Conservation (phyloP, 2,888 invertebrate species). For the Matsumyia berberina region DNA sequence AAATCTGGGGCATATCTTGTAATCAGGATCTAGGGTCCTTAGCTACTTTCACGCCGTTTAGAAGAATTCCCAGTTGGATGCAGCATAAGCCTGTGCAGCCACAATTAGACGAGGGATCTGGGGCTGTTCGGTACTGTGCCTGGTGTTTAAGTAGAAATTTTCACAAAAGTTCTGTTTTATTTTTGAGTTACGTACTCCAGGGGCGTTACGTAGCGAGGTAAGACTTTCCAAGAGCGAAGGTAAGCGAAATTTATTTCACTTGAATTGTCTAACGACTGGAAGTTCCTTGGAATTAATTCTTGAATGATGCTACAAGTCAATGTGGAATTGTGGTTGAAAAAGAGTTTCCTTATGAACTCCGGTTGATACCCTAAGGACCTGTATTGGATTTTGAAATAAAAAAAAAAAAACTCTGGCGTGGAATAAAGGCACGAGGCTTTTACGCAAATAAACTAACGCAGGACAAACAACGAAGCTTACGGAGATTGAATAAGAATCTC, state of each 20-base stretch:
- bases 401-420: background rate
- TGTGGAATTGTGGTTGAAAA: constrained; percentile 1
- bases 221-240: constrained; percentile 24
- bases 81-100: constrained; percentile 58
- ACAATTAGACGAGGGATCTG: constrained; percentile 68
- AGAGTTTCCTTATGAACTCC: background rate
- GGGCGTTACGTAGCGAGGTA: constrained; percentile 10
- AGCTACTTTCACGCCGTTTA: constrained; percentile 66
- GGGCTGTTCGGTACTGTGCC: constrained; percentile 18
- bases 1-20: constrained; percentile 72
- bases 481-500: too few species aligned
- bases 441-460: too few species aligned
- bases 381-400: background rate
- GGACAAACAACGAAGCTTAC: too few species aligned
- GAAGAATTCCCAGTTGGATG: constrained; percentile 58
- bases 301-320: background rate
- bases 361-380: background rate
- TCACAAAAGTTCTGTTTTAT: constrained; percentile 25
- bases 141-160: constrained; percentile 21
- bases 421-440: too few species aligned
- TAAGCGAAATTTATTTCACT: constrained; percentile 49
- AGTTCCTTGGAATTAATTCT: background rate
- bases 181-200: constrained; percentile 17
- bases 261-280: constrained; percentile 27
- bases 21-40: constrained; percentile 72